Evolutionary conservation across 1,140 invertebrate genomes (phyloP).

Genomic region (Camponotus vicinus): DNA sequence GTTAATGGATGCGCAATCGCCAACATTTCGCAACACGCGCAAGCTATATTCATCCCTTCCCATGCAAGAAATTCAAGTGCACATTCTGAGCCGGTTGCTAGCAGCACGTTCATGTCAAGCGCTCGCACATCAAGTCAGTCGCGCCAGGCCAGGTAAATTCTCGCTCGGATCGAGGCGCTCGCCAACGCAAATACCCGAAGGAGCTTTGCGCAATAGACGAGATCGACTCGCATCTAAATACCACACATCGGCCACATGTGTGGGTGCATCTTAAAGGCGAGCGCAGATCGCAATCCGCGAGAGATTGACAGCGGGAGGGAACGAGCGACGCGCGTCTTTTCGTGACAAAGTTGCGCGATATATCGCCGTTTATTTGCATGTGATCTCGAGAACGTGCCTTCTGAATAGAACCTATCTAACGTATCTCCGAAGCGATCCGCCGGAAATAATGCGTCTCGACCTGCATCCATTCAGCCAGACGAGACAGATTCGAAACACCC

Average conservation of each 20-base stretch:
- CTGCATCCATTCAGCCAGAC: slow-evolving; percentile 25
- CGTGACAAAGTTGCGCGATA: neutral
- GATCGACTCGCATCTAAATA: slow-evolving; percentile 74
- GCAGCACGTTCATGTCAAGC: slow-evolving; percentile 16
- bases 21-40: slow-evolving; percentile 38
- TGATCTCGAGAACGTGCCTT: neutral
- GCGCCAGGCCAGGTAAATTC: no score
- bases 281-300: slow-evolving; percentile 37
- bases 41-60: neutral
- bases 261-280: slow-evolving; percentile 66
- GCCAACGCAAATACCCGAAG: slow-evolving; percentile 80
- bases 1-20: slow-evolving; percentile 56
- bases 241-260: slow-evolving; percentile 30
- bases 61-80: slow-evolving; percentile 40
- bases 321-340: neutral
- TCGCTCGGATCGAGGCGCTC: slow-evolving; percentile 72
- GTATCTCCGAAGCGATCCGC: neutral
- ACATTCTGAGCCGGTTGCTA: slow-evolving; percentile 26
- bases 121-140: neutral
- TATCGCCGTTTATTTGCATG: slow-evolving; percentile 66
- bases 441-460: slow-evolving; percentile 45
- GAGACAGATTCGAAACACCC: slow-evolving; percentile 1
- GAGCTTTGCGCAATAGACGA: slow-evolving; percentile 75
- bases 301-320: neutral
- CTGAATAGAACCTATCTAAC: slow-evolving; percentile 14